Evolutionary conservation across 2,797 vertebrate species (phyloP).

Genomic region (Coregonus ussuriensis): DNA sequence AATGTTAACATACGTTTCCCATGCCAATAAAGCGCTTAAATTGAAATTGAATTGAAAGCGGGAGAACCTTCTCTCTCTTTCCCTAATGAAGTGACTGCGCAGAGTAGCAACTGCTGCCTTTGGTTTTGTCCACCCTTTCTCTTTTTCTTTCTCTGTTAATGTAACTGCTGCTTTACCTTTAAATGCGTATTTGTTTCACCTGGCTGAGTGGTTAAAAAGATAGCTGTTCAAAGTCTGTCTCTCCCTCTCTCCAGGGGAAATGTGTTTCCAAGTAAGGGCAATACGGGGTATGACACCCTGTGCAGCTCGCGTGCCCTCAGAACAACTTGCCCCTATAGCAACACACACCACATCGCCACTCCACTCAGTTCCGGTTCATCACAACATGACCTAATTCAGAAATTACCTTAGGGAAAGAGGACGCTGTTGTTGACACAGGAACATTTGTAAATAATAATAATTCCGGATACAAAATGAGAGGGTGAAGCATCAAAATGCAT

Average conservation of each 20-base stretch:
- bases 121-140: too few relatives aligned
- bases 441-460: not conserved
- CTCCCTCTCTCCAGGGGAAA: not conserved
- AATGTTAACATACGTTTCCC: too few relatives aligned
- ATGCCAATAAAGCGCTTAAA: too few relatives aligned
- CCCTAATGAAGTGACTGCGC: not conserved
- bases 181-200: too few relatives aligned
- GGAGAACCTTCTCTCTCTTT: not conserved
- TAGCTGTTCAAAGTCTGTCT: not conserved
- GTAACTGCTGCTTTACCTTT: too few relatives aligned
- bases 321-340: not conserved
- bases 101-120: not conserved
- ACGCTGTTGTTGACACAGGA: not conserved
- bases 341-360: not conserved
- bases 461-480: not conserved
- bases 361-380: not conserved
- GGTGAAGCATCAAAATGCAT: not conserved
- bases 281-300: not conserved
- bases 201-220: not conserved
- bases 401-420: not conserved
- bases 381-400: not conserved
- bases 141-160: not conserved
- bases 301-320: not conserved
- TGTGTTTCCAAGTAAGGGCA: not conserved
- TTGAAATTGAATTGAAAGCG: too few relatives aligned